Percentiles rank a stretch among this genome's conserved stretches.
phyloP scores from a whole-genome alignment of 2,113 vertebrate genomes.

The Furnarius figulus region DNA sequence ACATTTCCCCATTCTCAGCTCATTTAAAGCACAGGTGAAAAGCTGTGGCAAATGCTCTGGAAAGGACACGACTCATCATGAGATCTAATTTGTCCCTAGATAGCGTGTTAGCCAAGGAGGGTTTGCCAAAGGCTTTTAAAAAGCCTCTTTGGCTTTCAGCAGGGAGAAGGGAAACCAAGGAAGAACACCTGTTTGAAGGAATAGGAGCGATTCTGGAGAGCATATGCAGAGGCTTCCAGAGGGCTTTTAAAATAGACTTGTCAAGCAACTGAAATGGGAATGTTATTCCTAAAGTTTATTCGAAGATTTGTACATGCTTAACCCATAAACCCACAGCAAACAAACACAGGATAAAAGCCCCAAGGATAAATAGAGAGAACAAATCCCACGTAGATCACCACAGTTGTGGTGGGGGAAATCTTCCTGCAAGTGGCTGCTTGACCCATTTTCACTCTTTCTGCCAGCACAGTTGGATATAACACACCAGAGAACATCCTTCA shows the following conservation, averaged over 20 bases:
- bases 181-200: slow-evolving; percentile 1
- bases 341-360: not conserved
- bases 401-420: not conserved
- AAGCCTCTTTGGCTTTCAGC: not conserved
- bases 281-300: not conserved
- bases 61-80: fast-evolving
- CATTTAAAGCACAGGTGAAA: slow-evolving; percentile 6
- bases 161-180: not conserved
- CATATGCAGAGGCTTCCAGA: not conserved
- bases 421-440: not conserved
- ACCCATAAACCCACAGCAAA: not conserved
- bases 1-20: not conserved
- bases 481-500: not conserved
- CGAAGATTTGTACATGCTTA: not conserved
- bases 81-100: not conserved
- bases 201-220: not conserved
- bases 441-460: not conserved
- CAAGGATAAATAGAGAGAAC: not conserved
- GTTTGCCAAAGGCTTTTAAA: not conserved
- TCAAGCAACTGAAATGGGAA: not conserved
- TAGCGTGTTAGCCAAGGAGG: fast-evolving
- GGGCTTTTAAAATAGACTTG: not conserved
- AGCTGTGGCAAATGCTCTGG: not conserved
- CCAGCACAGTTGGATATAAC: not conserved
- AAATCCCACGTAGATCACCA: not conserved